Conservation (phyloP, 2,888 invertebrate genomes). For the Acleris cristana region DNA sequence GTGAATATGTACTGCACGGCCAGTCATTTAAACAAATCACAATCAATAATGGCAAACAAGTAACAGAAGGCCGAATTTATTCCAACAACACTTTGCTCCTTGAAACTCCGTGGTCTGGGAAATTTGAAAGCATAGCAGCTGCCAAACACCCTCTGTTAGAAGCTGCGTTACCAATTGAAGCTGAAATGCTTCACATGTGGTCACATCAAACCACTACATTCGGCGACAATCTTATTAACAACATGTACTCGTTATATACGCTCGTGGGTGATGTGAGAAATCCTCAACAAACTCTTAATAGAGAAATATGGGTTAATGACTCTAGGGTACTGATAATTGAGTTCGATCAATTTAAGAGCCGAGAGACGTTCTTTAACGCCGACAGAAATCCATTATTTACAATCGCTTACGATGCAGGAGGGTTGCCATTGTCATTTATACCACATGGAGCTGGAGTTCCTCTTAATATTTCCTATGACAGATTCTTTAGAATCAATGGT, state of each 20-base stretch:
- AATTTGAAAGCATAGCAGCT: slow-evolving; percentile 89
- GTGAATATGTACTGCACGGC: slow-evolving; percentile 85
- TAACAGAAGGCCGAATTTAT: slow-evolving; percentile 89
- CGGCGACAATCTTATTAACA: slow-evolving; percentile 89
- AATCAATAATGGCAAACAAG: slow-evolving; percentile 88
- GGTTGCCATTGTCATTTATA: slow-evolving; percentile 93
- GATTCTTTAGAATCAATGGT: slow-evolving; percentile 93
- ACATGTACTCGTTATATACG: slow-evolving; percentile 92
- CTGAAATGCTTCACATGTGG: slow-evolving; percentile 95
- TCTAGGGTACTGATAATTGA: slow-evolving; percentile 95
- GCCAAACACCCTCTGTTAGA: slow-evolving; percentile 92
- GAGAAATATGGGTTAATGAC: slow-evolving; percentile 95
- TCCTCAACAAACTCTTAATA: slow-evolving; percentile 91
- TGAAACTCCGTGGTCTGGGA: slow-evolving; percentile 89
- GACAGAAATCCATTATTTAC: slow-evolving; percentile 92
- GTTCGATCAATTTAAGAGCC: slow-evolving; percentile 95
- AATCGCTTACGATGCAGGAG: slow-evolving; percentile 94
- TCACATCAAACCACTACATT: slow-evolving; percentile 91
- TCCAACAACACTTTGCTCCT: slow-evolving; percentile 91
- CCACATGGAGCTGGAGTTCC: slow-evolving; percentile 91
- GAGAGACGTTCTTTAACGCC: slow-evolving; percentile 95
- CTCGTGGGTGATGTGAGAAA: slow-evolving; percentile 93
- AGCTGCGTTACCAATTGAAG: slow-evolving; percentile 93
- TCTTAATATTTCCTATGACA: slow-evolving; percentile 95
- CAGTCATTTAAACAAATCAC: slow-evolving; percentile 87